phyloP scores from a whole-genome alignment of 64 coral and sea anemone genomes.

The Dendrophyllia cribrosa region DNA sequence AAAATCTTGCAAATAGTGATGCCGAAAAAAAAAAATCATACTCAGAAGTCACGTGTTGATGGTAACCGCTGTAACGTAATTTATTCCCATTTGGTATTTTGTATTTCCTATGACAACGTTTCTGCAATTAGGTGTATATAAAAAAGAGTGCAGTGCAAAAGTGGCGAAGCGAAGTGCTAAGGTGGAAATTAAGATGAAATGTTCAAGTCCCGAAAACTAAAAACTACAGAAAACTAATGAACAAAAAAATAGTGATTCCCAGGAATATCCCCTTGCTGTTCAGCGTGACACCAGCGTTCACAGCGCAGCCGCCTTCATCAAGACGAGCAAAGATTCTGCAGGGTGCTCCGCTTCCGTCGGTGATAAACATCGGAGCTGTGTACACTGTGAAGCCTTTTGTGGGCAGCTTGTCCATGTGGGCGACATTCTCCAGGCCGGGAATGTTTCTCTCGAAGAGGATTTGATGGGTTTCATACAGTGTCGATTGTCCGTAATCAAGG shows the following conservation, averaged over 20 bases:
- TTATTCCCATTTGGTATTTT: no score
- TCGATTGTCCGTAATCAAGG: conserved; percentile 72
- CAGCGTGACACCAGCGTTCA: background rate
- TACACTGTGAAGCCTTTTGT: conserved; percentile 70
- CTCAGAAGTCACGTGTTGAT: no score
- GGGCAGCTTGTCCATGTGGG: conserved; percentile 74
- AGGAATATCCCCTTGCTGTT: background rate
- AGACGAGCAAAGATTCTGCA: conserved; percentile 68
- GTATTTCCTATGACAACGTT: no score
- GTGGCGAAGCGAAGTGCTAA: no score
- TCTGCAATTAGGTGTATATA: no score
- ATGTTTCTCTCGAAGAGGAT: conserved; percentile 60
- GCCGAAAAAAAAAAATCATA: no score
- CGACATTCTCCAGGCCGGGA: conserved; percentile 80
- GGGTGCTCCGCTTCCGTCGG: conserved; percentile 69
- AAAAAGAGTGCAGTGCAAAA: no score
- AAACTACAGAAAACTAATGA: background rate
- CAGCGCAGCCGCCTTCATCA: background rate
- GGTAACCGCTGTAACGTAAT: no score
- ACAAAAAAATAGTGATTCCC: background rate
- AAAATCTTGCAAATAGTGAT: no score
- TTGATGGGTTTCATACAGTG: conserved; percentile 35
- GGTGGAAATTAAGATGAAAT: background rate
- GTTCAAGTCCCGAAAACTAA: background rate
- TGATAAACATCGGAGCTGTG: conserved; percentile 73